These are phyloP conservation scores for Rhagium mordax DNA, from an alignment of 2,888 invertebrate genomes.

Conservation along the genomic window DNA sequence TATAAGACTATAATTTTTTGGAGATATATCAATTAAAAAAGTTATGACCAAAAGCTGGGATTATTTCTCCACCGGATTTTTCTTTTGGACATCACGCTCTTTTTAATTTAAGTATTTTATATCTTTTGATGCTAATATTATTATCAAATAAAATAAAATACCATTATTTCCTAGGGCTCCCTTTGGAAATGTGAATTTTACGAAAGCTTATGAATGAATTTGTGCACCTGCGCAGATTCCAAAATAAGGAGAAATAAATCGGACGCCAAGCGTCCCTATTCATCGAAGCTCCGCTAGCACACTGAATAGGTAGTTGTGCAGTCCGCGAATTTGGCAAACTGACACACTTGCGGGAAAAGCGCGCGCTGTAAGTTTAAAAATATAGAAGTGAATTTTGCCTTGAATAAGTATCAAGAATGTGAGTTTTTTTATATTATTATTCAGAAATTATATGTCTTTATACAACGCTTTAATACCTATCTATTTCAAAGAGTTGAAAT, in stretches of 20 bases:
- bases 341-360: conserved; percentile 22
- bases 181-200: background rate
- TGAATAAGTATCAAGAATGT: background rate
- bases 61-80: too few species aligned
- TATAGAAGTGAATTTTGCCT: background rate
- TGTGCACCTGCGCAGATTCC: conserved; percentile 11
- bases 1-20: too few species aligned
- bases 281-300: conserved; percentile 19
- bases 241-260: conserved; percentile 13
- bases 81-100: too few species aligned
- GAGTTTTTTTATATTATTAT: background rate
- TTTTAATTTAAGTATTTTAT: too few species aligned
- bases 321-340: background rate
- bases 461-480: too few species aligned
- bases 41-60: too few species aligned
- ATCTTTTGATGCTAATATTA: too few species aligned
- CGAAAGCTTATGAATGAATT: conserved; percentile 17
- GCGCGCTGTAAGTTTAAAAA: conserved; percentile 22
- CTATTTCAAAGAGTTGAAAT: too few species aligned
- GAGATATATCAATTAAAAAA: too few species aligned
- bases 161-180: background rate
- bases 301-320: conserved; percentile 32
- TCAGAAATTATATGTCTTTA: too few species aligned
- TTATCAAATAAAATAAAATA: too few species aligned
- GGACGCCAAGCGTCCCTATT: conserved; percentile 28